Evolutionary conservation across 1,140 invertebrate genomes (phyloP).

Genomic region (Oreohelix idahoensis): DNA sequence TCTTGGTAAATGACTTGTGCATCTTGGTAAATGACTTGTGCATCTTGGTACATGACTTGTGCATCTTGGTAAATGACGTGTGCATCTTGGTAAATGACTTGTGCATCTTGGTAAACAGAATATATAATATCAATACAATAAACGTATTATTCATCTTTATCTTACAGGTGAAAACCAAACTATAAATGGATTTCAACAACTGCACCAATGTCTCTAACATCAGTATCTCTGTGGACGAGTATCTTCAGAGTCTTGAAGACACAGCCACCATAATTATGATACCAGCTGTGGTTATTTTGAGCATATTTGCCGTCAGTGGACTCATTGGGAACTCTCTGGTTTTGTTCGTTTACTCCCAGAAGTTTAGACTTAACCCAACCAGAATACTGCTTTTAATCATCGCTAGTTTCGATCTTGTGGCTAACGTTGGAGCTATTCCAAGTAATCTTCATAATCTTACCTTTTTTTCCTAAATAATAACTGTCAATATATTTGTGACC

Average conservation of each 20-base stretch:
- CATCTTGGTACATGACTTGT: no score
- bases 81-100: no score
- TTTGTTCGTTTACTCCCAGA: constrained; percentile 42
- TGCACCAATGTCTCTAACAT: not conserved
- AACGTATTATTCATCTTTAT: no score
- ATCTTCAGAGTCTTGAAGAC: not conserved
- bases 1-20: no score
- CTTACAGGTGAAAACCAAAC: no score
- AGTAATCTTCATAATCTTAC: no score
- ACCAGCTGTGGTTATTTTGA: constrained; percentile 38
- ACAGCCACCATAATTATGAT: constrained; percentile 2
- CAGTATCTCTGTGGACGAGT: not conserved
- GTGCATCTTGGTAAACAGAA: no score
- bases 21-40: no score
- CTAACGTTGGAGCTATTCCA: constrained; percentile 37
- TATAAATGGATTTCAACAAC: not conserved
- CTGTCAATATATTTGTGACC: no score
- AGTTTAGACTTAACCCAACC: constrained; percentile 40
- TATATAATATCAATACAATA: no score
- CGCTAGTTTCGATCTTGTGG: constrained; percentile 36
- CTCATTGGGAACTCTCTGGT: constrained; percentile 44
- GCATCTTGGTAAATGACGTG: no score
- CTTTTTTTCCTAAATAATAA: no score
- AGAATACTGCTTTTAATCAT: constrained; percentile 43
- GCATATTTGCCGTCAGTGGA: constrained; percentile 36